Base-by-base conservation (phyloP, 2,888 invertebrate genomes). In the Dasysyrphus tricinctus region DNA sequence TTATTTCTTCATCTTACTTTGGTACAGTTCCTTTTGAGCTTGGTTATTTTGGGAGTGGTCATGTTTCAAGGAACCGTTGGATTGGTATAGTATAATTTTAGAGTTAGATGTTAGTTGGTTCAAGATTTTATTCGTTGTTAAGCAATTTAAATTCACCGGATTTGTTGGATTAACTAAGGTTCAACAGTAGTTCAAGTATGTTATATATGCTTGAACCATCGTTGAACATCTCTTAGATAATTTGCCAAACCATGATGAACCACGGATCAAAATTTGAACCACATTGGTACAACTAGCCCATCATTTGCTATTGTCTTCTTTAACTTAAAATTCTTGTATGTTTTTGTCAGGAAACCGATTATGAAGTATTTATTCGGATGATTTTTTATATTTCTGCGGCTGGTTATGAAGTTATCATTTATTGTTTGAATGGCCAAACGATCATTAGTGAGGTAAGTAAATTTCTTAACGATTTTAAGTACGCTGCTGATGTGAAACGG, bases 351-450 rank as follows among this genome's bases (percentile, higher is more conserved):
- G 80, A 84, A 57, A 39, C 3, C 0, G 67, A 84, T 29, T 72
- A 67, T 39, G 11, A 42, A 9, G 24, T 72, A 9, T 80, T 84
- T 14, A n/a, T 76, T 11, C 57, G 59, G 3, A 92, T 91, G 91
- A n/a, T 90, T 3, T 88, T 91, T 87, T 91, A 90, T 73, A 78
- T 91, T 19, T 54, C 88, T 5, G 90, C 91, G 9, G 85, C 89
- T 16, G 89, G 89, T 32, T 90, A 88, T 80, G 89, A 91, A 88
- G 89, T 91, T 34, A 81, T 90, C 34, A 89, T 91, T 77, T 91
- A 89, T 76, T 91, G 91, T 65, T 89, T 89, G 39, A 91, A 91
- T 80, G 91, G 91, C 1, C 91, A 92, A 75, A 85, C 86, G 42
- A 74, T 59, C 3, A 39, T 8, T 7, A 51, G 29, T 29, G 74